These are phyloP conservation scores for Sisor rabdophorus DNA, from an alignment of 2,113 vertebrate genomes.

Conservation along the genomic window DNA sequence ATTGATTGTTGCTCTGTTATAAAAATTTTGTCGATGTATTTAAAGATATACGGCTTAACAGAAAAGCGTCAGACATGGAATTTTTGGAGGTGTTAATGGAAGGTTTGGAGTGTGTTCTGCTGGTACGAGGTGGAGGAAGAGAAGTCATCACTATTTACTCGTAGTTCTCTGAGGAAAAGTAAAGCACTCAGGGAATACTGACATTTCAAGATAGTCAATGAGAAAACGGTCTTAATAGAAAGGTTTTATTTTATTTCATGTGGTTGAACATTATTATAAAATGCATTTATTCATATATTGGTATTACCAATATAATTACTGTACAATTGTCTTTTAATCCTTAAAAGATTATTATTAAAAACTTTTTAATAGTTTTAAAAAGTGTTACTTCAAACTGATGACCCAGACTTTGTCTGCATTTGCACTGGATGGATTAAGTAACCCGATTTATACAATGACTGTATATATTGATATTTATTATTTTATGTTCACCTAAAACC, in stretches of 20 bases:
- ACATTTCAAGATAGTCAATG: background rate
- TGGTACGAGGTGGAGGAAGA: conserved; percentile 88
- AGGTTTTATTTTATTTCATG: background rate
- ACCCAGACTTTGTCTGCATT: background rate
- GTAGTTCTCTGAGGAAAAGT: conserved; percentile 55
- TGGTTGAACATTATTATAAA: background rate
- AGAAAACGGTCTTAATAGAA: background rate
- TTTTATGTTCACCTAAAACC: too few species aligned
- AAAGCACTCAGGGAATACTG: background rate
- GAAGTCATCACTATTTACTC: conserved; percentile 98
- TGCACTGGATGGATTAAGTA: too few species aligned
- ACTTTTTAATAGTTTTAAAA: background rate
- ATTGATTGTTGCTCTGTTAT: background rate
- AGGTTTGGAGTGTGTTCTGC: conserved; percentile 80
- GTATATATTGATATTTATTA: too few species aligned
- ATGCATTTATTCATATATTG: background rate
- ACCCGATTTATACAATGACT: too few species aligned
- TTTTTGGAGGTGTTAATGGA: conserved; percentile 93
- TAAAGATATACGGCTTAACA: conserved; percentile 64
- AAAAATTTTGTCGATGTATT: too few species aligned
- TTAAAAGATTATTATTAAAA: too few species aligned
- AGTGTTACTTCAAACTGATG: background rate
- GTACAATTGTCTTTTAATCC: background rate
- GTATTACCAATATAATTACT: background rate
- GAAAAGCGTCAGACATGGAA: conserved; percentile 82